Evolutionary conservation across 30 jellyfish, hydroid and myxozoan species (phyloP).

Genomic region (Sanderia malayensis): DNA sequence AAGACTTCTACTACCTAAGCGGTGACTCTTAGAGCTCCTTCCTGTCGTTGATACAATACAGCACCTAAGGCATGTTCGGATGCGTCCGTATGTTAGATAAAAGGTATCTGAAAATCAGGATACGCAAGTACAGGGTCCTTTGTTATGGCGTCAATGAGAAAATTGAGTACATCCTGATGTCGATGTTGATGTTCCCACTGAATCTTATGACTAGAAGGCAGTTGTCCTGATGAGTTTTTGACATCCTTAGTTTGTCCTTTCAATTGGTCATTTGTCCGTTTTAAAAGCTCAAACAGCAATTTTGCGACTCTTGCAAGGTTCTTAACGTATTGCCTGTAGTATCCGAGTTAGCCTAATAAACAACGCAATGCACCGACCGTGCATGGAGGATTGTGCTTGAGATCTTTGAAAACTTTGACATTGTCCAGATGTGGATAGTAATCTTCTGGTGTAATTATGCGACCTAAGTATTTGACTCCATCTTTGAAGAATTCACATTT

Average conservation of each 20-base stretch:
- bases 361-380: conserved; percentile 49
- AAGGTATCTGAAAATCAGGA: conserved; percentile 26
- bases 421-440: conserved; percentile 25
- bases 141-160: conserved; percentile 27
- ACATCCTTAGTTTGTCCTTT: conserved; percentile 6
- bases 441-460: conserved; percentile 31
- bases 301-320: conserved; percentile 25
- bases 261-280: conserved; percentile 6
- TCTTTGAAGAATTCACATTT: conserved; percentile 47
- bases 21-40: conserved; percentile 22
- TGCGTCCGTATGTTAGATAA: conserved; percentile 46
- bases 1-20: conserved; percentile 45
- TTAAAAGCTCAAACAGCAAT: conserved; percentile 27
- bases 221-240: conserved; percentile 20
- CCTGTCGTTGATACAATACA: conserved; percentile 39
- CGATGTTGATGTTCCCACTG: conserved; percentile 11
- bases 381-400: conserved; percentile 24
- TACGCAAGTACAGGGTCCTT: conserved; percentile 41
- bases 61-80: conserved; percentile 38
- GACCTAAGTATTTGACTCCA: conserved; percentile 36
- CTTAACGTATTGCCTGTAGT: conserved; percentile 34
- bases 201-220: conserved; percentile 26
- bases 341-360: conserved; percentile 34
- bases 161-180: conserved; percentile 32
- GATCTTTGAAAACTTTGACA: conserved; percentile 22